Conservation (phyloP, 1,140 invertebrate genomes). For the Drosophila kanapiae region DNA sequence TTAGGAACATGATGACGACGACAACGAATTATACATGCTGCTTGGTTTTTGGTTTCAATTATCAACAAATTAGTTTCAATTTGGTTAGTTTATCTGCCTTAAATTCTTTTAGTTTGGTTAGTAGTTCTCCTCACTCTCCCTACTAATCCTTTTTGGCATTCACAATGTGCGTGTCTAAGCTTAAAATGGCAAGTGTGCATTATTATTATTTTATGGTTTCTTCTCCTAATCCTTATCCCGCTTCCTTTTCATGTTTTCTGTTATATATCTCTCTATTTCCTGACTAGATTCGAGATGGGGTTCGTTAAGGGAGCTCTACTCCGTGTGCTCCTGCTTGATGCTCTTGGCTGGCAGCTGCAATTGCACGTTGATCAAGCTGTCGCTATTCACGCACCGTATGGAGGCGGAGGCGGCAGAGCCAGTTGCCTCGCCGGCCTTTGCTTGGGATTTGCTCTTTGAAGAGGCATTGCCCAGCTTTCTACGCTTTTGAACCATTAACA, state of each 20-base stretch:
- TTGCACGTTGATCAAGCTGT: constrained; percentile 54
- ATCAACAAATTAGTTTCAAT: constrained; percentile 49
- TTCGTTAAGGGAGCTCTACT: constrained; percentile 33
- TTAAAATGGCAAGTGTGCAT: constrained; percentile 45
- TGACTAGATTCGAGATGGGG: constrained; percentile 68
- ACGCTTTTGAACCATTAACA: constrained; percentile 9
- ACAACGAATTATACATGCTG: constrained; percentile 15
- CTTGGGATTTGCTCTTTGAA: not conserved
- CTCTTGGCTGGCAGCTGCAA: constrained; percentile 59
- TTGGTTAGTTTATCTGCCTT: constrained; percentile 31
- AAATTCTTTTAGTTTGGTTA: constrained; percentile 47
- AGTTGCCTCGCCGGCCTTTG: not conserved
- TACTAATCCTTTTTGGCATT: constrained; percentile 50
- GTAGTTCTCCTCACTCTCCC: not conserved
- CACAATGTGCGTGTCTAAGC: constrained; percentile 38
- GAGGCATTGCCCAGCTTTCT: constrained; percentile 4
- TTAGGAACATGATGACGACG: constrained; percentile 49
- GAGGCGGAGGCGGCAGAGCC: constrained; percentile 21
- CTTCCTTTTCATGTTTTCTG: constrained; percentile 4
- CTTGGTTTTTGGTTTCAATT: constrained; percentile 52
- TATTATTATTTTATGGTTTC: too few species aligned
- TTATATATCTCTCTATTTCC: constrained; percentile 3
- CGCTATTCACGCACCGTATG: constrained; percentile 65
- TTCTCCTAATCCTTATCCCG: too few species aligned
- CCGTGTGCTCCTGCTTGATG: constrained; percentile 68